A percentile compares a stretch with the other conserved stretches of the same genome.
Evolutionary conservation across 2,797 vertebrate species (phyloP).

Genomic region (Onychomys torridus): DNA sequence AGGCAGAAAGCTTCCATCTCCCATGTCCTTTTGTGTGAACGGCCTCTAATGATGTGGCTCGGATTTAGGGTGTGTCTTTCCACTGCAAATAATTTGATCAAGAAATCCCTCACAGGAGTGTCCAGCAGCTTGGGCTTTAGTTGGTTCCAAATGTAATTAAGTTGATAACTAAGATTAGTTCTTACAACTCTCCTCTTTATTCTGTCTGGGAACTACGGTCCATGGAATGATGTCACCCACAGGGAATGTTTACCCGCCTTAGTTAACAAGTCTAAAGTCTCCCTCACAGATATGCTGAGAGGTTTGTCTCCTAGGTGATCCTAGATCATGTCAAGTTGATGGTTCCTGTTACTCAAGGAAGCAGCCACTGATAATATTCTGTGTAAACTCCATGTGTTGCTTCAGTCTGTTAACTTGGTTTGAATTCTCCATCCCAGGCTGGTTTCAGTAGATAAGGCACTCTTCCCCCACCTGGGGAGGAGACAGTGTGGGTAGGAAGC

Average conservation of each 20-base stretch:
- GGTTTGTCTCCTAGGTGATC: neutral
- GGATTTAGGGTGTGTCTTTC: neutral
- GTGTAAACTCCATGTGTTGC: neutral
- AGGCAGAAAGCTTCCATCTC: neutral
- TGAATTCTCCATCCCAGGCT: neutral
- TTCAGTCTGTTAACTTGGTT: neutral
- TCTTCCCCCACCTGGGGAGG: neutral
- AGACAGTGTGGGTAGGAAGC: neutral
- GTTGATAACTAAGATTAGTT: neutral
- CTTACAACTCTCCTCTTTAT: neutral
- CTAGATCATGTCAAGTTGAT: neutral
- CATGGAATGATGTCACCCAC: neutral
- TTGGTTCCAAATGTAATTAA: neutral
- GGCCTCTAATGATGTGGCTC: neutral
- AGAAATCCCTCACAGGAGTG: neutral
- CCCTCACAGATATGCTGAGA: too few relatives aligned
- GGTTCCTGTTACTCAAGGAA: too few relatives aligned
- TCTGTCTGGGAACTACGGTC: neutral
- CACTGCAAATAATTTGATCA: neutral
- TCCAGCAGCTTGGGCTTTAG: neutral
- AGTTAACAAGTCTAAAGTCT: neutral
- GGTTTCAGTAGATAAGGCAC: neutral
- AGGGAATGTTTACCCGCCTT: neutral
- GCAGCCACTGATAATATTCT: neutral
- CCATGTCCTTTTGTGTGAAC: neutral